These are phyloP conservation scores for Pterostichus madidus DNA, from an alignment of 2,888 invertebrate genomes.

Conservation along the genomic window DNA sequence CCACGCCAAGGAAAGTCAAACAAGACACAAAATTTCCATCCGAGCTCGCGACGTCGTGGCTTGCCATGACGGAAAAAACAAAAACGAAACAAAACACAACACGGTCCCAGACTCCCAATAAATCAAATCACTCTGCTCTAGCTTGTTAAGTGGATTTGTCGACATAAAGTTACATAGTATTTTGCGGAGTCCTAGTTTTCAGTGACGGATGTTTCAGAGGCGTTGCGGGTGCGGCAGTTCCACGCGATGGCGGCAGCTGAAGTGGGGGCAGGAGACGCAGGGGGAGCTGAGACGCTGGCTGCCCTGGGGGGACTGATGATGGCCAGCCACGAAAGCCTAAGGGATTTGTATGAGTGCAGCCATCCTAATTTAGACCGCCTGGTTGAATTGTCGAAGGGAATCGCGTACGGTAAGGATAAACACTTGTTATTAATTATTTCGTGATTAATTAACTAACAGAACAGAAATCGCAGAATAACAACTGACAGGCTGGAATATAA, in stretches of 20 bases:
- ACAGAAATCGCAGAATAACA: neutral
- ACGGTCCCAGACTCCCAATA: neutral
- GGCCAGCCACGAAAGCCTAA: slow-evolving; percentile 92
- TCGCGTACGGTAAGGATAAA: slow-evolving; percentile 75
- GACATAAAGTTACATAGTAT: too few relatives aligned
- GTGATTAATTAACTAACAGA: neutral
- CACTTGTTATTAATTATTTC: slow-evolving; percentile 76
- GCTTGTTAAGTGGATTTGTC: too few relatives aligned
- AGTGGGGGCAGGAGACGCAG: slow-evolving; percentile 71
- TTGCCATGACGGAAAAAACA: slow-evolving; percentile 8
- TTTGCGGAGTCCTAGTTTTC: too few relatives aligned
- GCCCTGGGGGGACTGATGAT: slow-evolving; percentile 91
- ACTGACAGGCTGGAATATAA: slow-evolving; percentile 13
- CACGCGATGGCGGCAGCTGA: slow-evolving; percentile 78
- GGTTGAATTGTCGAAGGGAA: slow-evolving; percentile 85
- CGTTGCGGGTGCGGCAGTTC: slow-evolving; percentile 90
- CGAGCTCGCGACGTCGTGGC: neutral
- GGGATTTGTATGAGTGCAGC: slow-evolving; percentile 94
- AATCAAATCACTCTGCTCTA: too few relatives aligned
- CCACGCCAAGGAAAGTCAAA: slow-evolving; percentile 34
- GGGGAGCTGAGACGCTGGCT: slow-evolving; percentile 76
- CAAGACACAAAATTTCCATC: slow-evolving; percentile 44
- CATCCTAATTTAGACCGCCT: slow-evolving; percentile 91
- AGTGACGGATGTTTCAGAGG: slow-evolving; percentile 82
- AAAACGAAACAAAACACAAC: slow-evolving; percentile 18